Percentiles rank a stretch among this genome's conserved stretches.
Evolutionary conservation across 2,888 invertebrate species (phyloP).

Genomic region (Notodonta dromedarius): DNA sequence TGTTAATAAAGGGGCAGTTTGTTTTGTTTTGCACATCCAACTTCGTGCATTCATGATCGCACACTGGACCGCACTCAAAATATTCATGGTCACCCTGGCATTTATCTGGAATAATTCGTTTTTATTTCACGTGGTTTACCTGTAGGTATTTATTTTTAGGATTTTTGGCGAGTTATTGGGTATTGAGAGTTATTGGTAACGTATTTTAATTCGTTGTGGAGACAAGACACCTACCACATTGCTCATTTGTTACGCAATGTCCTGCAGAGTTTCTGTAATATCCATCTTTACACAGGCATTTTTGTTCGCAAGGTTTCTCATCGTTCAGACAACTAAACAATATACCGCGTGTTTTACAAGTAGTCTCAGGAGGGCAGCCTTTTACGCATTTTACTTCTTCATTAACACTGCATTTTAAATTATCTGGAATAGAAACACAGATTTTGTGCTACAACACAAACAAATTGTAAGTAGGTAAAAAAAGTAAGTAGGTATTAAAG

Average conservation of each 20-base stretch:
- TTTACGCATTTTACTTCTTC: constrained; percentile 40
- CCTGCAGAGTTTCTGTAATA: constrained; percentile 45
- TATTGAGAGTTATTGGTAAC: no score
- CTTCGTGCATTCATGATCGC: constrained; percentile 48
- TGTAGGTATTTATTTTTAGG: no score
- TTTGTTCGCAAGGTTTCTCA: constrained; percentile 34
- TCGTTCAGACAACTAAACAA: constrained; percentile 30
- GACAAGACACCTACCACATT: constrained; percentile 47
- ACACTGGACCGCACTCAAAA: constrained; percentile 37
- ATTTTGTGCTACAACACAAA: no score
- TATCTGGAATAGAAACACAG: constrained; percentile 15
- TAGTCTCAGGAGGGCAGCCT: constrained; percentile 45
- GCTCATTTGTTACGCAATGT: constrained; percentile 40
- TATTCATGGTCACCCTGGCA: constrained; percentile 32
- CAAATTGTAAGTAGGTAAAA: no score
- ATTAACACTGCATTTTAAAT: constrained; percentile 35
- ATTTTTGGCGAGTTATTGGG: no score
- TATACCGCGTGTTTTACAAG: constrained; percentile 44
- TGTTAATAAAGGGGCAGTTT: constrained; percentile 44
- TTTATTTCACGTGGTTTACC: no score
- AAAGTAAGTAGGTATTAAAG: no score
- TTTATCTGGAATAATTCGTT: constrained; percentile 30
- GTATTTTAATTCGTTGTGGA: background rate
- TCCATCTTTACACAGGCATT: constrained; percentile 49
- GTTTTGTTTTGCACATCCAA: constrained; percentile 39